Conservation (phyloP, 2,888 invertebrate species). For the Macrophya annulata region DNA sequence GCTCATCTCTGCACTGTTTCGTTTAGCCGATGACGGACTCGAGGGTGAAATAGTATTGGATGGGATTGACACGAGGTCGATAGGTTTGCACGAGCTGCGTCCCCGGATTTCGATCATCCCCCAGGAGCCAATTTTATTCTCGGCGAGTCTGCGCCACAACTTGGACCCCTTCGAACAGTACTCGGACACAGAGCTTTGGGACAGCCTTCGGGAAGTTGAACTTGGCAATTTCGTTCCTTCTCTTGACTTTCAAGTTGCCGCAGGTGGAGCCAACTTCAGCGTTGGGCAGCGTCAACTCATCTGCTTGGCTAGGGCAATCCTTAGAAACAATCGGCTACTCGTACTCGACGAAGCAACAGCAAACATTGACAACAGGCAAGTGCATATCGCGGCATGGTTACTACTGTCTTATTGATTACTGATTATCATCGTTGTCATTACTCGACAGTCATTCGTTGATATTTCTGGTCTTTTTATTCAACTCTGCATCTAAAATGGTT, state of each 20-base stretch:
- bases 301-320: slow-evolving; percentile 85
- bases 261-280: slow-evolving; percentile 84
- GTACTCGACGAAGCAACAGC: slow-evolving; percentile 88
- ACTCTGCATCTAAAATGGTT: no score
- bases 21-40: slow-evolving; percentile 86
- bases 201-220: slow-evolving; percentile 83
- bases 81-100: slow-evolving; percentile 89
- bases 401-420: no score
- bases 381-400: background rate
- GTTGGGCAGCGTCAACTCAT: slow-evolving; percentile 86
- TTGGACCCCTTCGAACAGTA: slow-evolving; percentile 86
- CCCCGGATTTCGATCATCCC: slow-evolving; percentile 91
- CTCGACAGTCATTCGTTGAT: no score
- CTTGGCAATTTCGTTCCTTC: slow-evolving; percentile 81
- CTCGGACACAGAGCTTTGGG: slow-evolving; percentile 85
- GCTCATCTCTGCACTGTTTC: slow-evolving; percentile 89
- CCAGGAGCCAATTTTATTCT: slow-evolving; percentile 86
- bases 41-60: slow-evolving; percentile 92
- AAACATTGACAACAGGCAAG: slow-evolving; percentile 84
- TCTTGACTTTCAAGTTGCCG: slow-evolving; percentile 82
- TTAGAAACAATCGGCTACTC: slow-evolving; percentile 84
- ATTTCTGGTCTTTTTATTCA: no score
- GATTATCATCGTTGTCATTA: no score
- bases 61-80: slow-evolving; percentile 84
- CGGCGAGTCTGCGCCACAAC: slow-evolving; percentile 86